Percentiles rank a stretch among this genome's conserved stretches.
phyloP scores from a whole-genome alignment of 2,113 vertebrate genomes.

The Corythoichthys intestinalis region DNA sequence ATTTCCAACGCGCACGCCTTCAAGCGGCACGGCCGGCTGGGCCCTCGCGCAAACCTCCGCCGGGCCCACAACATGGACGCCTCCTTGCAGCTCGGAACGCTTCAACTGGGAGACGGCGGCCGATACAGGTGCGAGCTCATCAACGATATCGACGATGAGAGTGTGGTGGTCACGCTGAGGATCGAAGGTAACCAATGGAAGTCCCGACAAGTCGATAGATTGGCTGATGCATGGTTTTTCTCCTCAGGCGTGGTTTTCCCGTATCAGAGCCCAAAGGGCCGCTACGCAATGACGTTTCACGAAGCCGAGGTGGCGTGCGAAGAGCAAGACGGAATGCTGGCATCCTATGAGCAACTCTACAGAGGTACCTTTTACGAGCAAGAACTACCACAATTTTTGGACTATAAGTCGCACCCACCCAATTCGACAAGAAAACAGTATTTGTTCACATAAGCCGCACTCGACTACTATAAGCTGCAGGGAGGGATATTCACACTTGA shows the following conservation, averaged over 20 bases:
- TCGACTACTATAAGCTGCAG: too few species aligned
- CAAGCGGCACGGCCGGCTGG: constrained; percentile 79
- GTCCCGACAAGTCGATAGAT: too few species aligned
- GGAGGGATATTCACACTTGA: too few species aligned
- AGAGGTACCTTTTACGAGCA: constrained; percentile 67
- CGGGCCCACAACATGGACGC: constrained; percentile 81
- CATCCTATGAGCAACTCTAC: constrained; percentile 83
- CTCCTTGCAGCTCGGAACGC: constrained; percentile 76
- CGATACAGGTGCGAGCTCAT: constrained; percentile 87
- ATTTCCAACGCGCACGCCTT: constrained; percentile 79
- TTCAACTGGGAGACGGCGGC: constrained; percentile 83
- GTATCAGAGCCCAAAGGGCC: constrained; percentile 83
- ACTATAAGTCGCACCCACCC: too few species aligned
- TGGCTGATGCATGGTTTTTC: not conserved
- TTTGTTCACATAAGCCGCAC: too few species aligned
- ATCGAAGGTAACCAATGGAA: constrained; percentile 77
- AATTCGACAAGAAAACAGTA: too few species aligned
- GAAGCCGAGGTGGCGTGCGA: constrained; percentile 82
- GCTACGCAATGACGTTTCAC: constrained; percentile 82
- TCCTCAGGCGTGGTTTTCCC: constrained; percentile 86
- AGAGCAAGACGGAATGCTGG: constrained; percentile 81
- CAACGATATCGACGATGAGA: constrained; percentile 88
- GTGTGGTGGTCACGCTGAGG: constrained; percentile 72
- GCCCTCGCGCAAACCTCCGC: constrained; percentile 73
- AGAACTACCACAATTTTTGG: too few species aligned